These are phyloP conservation scores for Chloropsis hardwickii DNA, from an alignment of 2,113 vertebrate genomes.

Conservation along the genomic window DNA sequence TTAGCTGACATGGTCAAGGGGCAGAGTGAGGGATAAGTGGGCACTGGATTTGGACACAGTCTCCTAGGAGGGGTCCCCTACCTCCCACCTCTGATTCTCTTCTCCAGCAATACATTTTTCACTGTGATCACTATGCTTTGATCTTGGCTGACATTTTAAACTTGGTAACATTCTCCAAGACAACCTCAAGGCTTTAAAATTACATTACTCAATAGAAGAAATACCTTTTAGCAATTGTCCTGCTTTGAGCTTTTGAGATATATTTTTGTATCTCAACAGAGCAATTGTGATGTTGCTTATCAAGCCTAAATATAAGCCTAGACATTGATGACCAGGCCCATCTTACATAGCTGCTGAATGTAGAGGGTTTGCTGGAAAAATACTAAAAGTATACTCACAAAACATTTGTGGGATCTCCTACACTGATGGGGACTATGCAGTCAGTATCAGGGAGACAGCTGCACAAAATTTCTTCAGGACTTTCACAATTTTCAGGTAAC, in stretches of 20 bases:
- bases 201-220: conserved; percentile 63
- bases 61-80: neutral
- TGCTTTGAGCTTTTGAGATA: conserved; percentile 38
- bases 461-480: neutral
- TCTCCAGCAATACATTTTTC: conserved; percentile 32
- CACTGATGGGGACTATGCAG: neutral
- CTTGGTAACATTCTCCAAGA: conserved; percentile 30
- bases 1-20: neutral
- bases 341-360: neutral
- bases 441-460: neutral
- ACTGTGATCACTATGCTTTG: neutral
- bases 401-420: neutral
- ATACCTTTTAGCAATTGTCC: conserved; percentile 56
- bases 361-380: neutral
- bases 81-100: neutral
- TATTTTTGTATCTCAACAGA: conserved; percentile 15
- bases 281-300: neutral
- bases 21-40: neutral
- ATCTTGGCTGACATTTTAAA: conserved; percentile 61
- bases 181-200: conserved; percentile 60
- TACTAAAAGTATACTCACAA: neutral
- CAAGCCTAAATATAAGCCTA: neutral
- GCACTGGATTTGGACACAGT: neutral
- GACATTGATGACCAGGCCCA: neutral
- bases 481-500: neutral